These are phyloP conservation scores for Xenops minutus DNA, from an alignment of 2,797 vertebrate species.

Conservation along the genomic window DNA sequence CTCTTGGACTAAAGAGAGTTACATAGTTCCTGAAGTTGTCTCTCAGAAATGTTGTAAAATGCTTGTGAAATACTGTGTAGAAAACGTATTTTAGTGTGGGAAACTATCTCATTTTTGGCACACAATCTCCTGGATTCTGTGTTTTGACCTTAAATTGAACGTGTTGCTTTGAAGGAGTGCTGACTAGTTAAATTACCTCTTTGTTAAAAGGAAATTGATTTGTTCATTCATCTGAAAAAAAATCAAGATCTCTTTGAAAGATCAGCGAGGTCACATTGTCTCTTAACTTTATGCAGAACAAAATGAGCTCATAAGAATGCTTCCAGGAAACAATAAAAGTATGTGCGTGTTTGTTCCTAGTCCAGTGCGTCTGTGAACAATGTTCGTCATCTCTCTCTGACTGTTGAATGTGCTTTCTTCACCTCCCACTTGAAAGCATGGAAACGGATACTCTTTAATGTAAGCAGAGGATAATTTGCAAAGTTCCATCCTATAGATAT, in stretches of 20 bases:
- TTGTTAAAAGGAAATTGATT: conserved; percentile 47
- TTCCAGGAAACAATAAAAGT: conserved; percentile 28
- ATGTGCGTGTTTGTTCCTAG: background rate
- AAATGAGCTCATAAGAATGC: background rate
- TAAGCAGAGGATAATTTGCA: background rate
- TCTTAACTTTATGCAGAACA: background rate
- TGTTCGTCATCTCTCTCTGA: background rate
- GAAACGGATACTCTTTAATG: background rate
- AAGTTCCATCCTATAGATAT: background rate
- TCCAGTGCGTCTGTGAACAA: accelerated
- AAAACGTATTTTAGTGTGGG: background rate
- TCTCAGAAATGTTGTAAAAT: background rate
- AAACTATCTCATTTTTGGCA: background rate
- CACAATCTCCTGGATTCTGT: background rate
- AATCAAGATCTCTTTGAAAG: conserved; percentile 25
- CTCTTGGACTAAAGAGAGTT: background rate
- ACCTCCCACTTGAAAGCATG: background rate
- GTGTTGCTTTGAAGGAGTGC: conserved; percentile 26
- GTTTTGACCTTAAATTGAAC: conserved; percentile 3
- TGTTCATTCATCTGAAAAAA: conserved; percentile 30
- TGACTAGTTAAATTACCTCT: conserved; percentile 36
- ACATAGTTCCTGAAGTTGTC: background rate
- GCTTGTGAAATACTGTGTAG: background rate
- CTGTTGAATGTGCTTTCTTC: background rate
- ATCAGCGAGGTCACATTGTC: background rate